These are phyloP conservation scores for Ellobius talpinus DNA, from an alignment of 2,113 vertebrate genomes.

Conservation along the genomic window DNA sequence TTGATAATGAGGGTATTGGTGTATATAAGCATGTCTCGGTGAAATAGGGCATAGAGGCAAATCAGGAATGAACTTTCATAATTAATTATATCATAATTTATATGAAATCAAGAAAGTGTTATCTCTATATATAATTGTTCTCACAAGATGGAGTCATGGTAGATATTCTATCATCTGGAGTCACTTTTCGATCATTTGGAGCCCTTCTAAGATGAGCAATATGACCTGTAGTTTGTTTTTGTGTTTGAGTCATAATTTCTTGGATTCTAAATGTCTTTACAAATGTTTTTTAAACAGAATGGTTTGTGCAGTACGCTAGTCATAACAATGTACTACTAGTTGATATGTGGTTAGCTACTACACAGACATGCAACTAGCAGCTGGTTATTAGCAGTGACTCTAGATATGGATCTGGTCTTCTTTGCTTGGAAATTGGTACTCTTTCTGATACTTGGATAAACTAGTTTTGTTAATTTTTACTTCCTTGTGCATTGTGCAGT, in stretches of 20 bases:
- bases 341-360: neutral
- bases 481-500: neutral
- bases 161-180: neutral
- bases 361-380: no score
- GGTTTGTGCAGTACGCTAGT: neutral
- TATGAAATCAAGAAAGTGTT: neutral
- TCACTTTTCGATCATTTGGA: neutral
- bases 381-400: neutral
- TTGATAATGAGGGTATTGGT: neutral
- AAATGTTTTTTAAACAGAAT: neutral
- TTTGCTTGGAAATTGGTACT: neutral
- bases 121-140: neutral
- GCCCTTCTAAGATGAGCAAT: neutral
- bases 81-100: slow-evolving; percentile 10
- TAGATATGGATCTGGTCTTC: neutral
- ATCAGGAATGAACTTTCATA: neutral
- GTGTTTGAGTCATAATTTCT: neutral
- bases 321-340: neutral
- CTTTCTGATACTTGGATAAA: neutral
- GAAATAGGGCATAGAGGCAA: no score
- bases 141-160: neutral
- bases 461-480: neutral
- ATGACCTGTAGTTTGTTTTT: neutral
- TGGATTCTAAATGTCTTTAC: neutral
- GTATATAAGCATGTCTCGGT: neutral